These are phyloP conservation scores for Clamator glandarius DNA, from an alignment of 2,797 vertebrate genomes.

Conservation along the genomic window DNA sequence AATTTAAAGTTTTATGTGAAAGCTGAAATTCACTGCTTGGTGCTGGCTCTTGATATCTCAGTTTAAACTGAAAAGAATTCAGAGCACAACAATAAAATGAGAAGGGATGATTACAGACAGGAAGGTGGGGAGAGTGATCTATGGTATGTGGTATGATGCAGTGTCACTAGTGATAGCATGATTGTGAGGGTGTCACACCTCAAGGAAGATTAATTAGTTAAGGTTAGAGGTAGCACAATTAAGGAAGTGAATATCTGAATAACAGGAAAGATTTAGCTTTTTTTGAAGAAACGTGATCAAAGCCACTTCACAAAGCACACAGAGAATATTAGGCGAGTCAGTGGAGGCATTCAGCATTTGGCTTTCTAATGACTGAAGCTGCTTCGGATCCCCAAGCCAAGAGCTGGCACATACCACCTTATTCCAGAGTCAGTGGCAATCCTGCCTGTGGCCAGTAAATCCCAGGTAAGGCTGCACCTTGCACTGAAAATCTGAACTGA, in stretches of 20 bases:
- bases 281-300: neutral
- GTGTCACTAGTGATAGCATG: neutral
- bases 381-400: neutral
- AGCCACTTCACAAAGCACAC: neutral
- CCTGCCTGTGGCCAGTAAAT: neutral
- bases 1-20: neutral
- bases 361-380: neutral
- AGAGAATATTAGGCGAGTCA: neutral
- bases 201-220: neutral
- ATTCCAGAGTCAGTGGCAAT: neutral
- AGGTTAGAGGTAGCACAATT: neutral
- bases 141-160: neutral
- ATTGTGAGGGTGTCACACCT: neutral
- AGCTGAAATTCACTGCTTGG: neutral
- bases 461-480: neutral
- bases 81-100: neutral
- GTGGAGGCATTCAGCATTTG: neutral
- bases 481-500: neutral
- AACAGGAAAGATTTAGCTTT: neutral
- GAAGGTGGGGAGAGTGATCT: neutral
- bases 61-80: neutral
- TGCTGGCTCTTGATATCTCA: neutral
- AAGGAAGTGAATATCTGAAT: neutral
- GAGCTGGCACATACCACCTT: neutral
- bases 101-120: neutral